phyloP scores from a whole-genome alignment of 1,140 invertebrate genomes.

The Octopus sinensis region DNA sequence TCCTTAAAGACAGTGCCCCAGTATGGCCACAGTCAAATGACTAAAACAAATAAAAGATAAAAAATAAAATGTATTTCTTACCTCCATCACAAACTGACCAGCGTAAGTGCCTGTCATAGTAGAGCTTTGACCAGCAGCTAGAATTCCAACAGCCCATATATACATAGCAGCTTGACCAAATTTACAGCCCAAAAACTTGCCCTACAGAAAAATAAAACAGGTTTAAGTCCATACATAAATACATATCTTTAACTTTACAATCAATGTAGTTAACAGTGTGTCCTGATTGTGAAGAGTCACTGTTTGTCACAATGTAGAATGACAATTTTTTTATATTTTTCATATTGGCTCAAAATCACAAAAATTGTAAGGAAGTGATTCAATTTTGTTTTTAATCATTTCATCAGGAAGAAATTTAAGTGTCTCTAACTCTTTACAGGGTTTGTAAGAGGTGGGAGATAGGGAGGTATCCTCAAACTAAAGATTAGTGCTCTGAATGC shows the following conservation, averaged over 20 bases:
- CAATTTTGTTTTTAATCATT: too few relatives aligned
- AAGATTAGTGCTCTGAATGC: too few relatives aligned
- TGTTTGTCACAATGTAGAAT: background rate
- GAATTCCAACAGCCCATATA: slow-evolving; percentile 85
- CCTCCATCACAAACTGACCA: slow-evolving; percentile 66
- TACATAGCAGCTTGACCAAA: slow-evolving; percentile 79
- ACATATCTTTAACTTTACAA: background rate
- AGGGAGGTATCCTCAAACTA: too few relatives aligned
- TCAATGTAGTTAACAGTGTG: background rate
- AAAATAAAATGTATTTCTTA: slow-evolving; percentile 26
- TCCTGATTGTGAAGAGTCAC: background rate
- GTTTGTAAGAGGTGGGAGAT: too few relatives aligned
- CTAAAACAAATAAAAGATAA: too few relatives aligned
- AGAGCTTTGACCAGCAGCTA: slow-evolving; percentile 85
- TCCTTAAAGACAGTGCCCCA: too few relatives aligned
- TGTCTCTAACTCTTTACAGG: too few relatives aligned
- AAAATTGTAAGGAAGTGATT: too few relatives aligned
- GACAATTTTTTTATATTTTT: background rate
- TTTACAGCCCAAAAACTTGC: slow-evolving; percentile 79
- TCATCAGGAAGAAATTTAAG: too few relatives aligned
- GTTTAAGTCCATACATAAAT: background rate
- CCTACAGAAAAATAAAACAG: slow-evolving; percentile 51
- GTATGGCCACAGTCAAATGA: too few relatives aligned
- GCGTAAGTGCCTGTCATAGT: slow-evolving; percentile 69
- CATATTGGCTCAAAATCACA: background rate